Conservation (phyloP, 2,888 invertebrate genomes). For the Protonemura montana region DNA sequence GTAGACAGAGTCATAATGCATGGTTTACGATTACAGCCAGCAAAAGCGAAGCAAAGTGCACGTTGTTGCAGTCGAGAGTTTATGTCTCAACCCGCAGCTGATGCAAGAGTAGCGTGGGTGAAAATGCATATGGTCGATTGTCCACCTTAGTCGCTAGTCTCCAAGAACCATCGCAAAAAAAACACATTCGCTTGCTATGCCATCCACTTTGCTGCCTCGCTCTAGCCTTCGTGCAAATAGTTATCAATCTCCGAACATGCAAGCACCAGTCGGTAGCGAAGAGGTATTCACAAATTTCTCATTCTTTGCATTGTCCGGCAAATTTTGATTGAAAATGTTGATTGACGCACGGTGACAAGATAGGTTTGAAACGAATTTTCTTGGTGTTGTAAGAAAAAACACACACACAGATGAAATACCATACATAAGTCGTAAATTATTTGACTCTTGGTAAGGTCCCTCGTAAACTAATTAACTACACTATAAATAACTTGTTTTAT, state of each 20-base stretch:
- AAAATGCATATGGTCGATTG: neutral
- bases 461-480: neutral
- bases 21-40: neutral
- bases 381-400: neutral
- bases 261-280: neutral
- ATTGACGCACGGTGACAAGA: neutral
- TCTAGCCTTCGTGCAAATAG: neutral
- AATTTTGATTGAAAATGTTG: neutral
- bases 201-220: too few relatives aligned
- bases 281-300: neutral
- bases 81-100: neutral
- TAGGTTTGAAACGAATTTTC: neutral
- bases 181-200: too few relatives aligned
- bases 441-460: neutral
- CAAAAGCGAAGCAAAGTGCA: neutral
- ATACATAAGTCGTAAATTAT: neutral
- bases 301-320: neutral
- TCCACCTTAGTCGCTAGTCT: neutral
- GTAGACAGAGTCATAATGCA: neutral
- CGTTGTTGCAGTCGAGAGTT: neutral
- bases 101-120: neutral
- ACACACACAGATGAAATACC: neutral
- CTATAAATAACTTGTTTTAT: conserved; percentile 12
- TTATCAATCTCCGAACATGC: neutral
- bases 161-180: too few relatives aligned